Evolutionary conservation across 2,797 vertebrate species (phyloP).

Genomic region (Hozukius guyotensis): DNA sequence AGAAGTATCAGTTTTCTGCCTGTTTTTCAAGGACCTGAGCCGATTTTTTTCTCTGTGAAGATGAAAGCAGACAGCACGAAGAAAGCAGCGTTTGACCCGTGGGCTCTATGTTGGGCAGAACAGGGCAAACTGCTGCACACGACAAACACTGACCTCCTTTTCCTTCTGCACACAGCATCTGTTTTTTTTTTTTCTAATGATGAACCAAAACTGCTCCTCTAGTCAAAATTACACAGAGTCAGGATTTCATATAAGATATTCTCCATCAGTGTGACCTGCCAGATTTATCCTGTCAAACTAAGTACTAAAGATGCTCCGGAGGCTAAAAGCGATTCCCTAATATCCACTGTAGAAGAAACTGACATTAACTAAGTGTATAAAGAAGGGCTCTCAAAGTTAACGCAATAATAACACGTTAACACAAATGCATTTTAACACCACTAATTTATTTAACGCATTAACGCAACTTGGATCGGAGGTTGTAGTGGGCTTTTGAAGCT

Average conservation of each 20-base stretch:
- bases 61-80: slow-evolving; percentile 50
- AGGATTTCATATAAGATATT: neutral
- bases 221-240: neutral
- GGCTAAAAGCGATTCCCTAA: neutral
- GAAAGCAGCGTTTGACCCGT: slow-evolving; percentile 41
- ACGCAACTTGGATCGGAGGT: too few relatives aligned
- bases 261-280: neutral
- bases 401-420: too few relatives aligned
- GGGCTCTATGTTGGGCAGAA: slow-evolving; percentile 7
- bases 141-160: slow-evolving; percentile 34
- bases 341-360: neutral
- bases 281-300: neutral
- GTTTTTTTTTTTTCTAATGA: neutral
- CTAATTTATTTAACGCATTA: too few relatives aligned
- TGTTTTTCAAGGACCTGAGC: neutral
- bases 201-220: neutral
- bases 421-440: too few relatives aligned
- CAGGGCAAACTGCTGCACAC: slow-evolving; percentile 30
- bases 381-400: too few relatives aligned
- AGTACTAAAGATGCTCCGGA: neutral
- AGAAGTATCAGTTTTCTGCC: neutral
- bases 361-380: neutral
- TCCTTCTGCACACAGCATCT: slow-evolving; percentile 7
- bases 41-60: slow-evolving; percentile 10
- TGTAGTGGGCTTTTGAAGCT: too few relatives aligned